Conservation (phyloP, 2,888 invertebrate species). For the Acleris sparsana region DNA sequence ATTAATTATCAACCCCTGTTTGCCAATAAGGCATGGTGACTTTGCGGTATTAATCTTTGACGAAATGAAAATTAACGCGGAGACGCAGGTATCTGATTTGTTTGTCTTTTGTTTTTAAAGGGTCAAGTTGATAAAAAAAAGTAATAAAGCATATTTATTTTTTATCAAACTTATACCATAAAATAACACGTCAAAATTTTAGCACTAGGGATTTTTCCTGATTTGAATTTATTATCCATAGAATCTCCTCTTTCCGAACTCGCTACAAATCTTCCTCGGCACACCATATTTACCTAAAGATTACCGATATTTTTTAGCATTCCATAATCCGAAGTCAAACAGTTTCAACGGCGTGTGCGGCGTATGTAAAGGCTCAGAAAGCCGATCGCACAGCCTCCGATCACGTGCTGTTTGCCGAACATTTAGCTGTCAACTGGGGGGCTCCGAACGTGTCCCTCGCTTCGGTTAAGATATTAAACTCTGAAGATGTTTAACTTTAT, state of each 20-base stretch:
- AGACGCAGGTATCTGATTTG: not conserved
- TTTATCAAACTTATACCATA: no score
- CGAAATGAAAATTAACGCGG: slow-evolving; percentile 38
- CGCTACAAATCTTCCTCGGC: slow-evolving; percentile 14
- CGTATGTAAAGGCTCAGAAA: slow-evolving; percentile 40
- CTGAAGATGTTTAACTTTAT: slow-evolving; percentile 40
- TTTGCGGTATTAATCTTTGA: slow-evolving; percentile 67
- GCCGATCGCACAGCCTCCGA: slow-evolving; percentile 47
- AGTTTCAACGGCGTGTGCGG: slow-evolving; percentile 37
- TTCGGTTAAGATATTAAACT: slow-evolving; percentile 51
- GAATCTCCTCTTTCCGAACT: not conserved
- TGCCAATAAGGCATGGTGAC: slow-evolving; percentile 75
- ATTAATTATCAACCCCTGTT: slow-evolving; percentile 80
- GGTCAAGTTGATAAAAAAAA: not conserved
- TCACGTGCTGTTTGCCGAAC: slow-evolving; percentile 65
- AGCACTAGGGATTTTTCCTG: no score
- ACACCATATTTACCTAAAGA: slow-evolving; percentile 28
- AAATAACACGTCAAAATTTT: no score
- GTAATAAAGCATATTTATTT: no score
- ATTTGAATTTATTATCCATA: no score
- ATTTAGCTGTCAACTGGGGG: slow-evolving; percentile 41
- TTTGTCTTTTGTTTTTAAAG: not conserved
- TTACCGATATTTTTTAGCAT: slow-evolving; percentile 35
- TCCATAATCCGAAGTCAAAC: slow-evolving; percentile 39
- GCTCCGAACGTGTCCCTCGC: slow-evolving; percentile 47